Conservation (phyloP, 2,888 invertebrate genomes). For the Scelioninae gen. 2 region DNA sequence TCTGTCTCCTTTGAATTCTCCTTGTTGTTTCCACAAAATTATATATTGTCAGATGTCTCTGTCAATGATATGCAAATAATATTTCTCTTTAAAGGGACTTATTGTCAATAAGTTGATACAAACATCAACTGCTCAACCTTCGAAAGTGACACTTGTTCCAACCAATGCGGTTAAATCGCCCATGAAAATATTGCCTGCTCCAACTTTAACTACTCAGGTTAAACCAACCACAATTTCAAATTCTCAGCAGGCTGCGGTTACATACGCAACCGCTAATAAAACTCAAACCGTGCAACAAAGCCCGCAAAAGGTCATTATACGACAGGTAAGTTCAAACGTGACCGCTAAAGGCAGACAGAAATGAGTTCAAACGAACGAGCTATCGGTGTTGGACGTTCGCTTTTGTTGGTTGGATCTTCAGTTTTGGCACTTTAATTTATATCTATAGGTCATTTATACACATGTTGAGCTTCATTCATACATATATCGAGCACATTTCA, state of each 20-base stretch:
- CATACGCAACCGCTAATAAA: constrained; percentile 66
- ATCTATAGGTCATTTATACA: neutral
- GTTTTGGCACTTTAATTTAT: constrained; percentile 10
- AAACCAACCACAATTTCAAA: constrained; percentile 66
- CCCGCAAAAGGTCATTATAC: constrained; percentile 78
- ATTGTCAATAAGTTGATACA: constrained; percentile 76
- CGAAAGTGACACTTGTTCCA: constrained; percentile 75
- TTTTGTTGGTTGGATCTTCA: constrained; percentile 42
- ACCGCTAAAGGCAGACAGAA: neutral
- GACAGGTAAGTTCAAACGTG: constrained; percentile 71
- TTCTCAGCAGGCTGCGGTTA: constrained; percentile 66
- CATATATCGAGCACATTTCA: neutral
- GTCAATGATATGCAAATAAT: constrained; percentile 41
- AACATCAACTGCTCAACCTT: constrained; percentile 70
- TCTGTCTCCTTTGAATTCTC: neutral
- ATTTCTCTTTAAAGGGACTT: constrained; percentile 71
- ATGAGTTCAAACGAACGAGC: neutral
- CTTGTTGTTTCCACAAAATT: neutral
- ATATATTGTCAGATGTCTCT: neutral
- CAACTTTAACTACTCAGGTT: constrained; percentile 71
- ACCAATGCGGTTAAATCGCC: constrained; percentile 79
- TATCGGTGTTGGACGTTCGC: constrained; percentile 31
- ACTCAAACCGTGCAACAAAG: constrained; percentile 70
- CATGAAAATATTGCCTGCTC: constrained; percentile 82
- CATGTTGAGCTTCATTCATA: too few species aligned